Conservation (phyloP, 2,113 vertebrate species). For the Archocentrus centrarchus region DNA sequence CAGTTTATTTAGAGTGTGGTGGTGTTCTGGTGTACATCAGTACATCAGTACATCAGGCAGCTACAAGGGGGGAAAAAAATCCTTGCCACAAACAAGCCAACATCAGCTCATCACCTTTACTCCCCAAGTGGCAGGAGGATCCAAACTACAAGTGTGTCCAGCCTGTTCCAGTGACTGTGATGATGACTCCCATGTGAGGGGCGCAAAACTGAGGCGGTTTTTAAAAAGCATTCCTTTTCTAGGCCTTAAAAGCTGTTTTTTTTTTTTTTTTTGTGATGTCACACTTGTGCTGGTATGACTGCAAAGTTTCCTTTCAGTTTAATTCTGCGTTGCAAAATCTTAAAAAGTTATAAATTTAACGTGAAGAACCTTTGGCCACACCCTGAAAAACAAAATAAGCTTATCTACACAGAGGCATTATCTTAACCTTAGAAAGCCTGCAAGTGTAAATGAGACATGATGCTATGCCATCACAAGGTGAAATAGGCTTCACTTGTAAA, state of each 20-base stretch:
- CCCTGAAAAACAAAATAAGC: not conserved
- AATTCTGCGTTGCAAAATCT: not conserved
- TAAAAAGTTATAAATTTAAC: not conserved
- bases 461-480: not conserved
- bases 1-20: no score
- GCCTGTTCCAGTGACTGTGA: not conserved
- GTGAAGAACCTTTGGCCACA: not conserved
- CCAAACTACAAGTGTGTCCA: not conserved
- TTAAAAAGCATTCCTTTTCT: no score
- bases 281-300: not conserved
- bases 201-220: not conserved
- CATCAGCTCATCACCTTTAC: no score
- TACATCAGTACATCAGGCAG: no score
- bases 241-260: not conserved
- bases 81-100: no score
- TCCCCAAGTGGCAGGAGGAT: not conserved
- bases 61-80: no score
- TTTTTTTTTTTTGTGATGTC: not conserved
- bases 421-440: not conserved
- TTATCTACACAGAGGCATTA: not conserved
- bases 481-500: constrained; percentile 29
- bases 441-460: not conserved
- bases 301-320: not conserved
- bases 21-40: no score
- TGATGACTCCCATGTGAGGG: not conserved